These are phyloP conservation scores for Coleophora deauratella DNA, from an alignment of 2,888 invertebrate genomes.

Conservation along the genomic window DNA sequence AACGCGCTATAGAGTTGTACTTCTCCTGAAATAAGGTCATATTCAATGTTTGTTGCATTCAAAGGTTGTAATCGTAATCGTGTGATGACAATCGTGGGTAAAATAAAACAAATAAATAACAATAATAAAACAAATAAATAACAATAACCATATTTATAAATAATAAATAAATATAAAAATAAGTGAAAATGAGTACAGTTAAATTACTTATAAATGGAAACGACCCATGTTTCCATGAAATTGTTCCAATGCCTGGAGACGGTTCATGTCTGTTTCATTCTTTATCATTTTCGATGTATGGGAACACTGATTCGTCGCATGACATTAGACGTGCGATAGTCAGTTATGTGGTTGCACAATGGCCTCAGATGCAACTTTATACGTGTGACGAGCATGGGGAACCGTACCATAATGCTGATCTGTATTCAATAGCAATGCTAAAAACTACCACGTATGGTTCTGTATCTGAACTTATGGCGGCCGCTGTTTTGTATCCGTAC, in stretches of 20 bases:
- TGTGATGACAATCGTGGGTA: too few species aligned
- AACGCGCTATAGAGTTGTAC: too few species aligned
- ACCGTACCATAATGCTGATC: conserved; percentile 13
- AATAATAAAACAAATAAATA: too few species aligned
- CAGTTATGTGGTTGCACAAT: conserved; percentile 14
- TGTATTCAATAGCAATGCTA: conserved; percentile 15
- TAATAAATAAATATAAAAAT: too few species aligned
- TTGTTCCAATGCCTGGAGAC: conserved; percentile 16
- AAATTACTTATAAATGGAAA: too few species aligned
- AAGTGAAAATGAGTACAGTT: too few species aligned
- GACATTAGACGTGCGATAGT: conserved; percentile 12
- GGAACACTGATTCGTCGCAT: conserved; percentile 13
- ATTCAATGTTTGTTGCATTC: too few species aligned
- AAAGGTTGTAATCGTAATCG: too few species aligned
- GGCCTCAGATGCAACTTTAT: conserved; percentile 15
- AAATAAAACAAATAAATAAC: too few species aligned
- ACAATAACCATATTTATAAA: too few species aligned
- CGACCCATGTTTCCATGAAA: too few species aligned
- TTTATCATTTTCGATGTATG: conserved; percentile 12
- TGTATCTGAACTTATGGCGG: conserved; percentile 14
- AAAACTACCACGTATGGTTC: conserved; percentile 15
- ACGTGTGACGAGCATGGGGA: conserved; percentile 17
- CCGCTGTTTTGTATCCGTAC: conserved; percentile 14
- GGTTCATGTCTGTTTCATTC: conserved; percentile 17
- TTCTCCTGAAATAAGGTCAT: too few species aligned